Evolutionary conservation across 2,888 invertebrate species (phyloP).

Genomic region (Cephonodes hylas): DNA sequence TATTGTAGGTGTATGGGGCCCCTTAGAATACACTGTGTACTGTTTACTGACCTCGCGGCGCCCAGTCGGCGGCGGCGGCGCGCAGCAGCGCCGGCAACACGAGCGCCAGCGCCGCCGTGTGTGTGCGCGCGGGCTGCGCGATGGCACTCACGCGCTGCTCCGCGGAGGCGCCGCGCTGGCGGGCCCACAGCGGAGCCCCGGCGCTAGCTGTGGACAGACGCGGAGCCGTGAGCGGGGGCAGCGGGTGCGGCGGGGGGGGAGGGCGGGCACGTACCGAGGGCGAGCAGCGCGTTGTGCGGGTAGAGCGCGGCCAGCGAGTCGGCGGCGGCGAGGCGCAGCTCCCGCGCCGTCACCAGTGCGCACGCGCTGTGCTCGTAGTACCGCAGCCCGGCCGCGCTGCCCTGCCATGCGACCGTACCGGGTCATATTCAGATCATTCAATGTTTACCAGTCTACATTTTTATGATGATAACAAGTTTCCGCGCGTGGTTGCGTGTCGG

Average conservation of each 20-base stretch:
- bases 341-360: constrained; percentile 31
- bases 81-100: constrained; percentile 40
- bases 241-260: neutral
- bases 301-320: constrained; percentile 25
- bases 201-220: neutral
- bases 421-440: neutral
- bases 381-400: constrained; percentile 27
- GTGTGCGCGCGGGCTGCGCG: constrained; percentile 17
- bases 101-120: constrained; percentile 28
- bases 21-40: too few species aligned
- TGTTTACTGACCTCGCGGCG: constrained; percentile 13
- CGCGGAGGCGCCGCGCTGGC: constrained; percentile 23
- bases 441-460: too few species aligned
- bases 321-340: constrained; percentile 19
- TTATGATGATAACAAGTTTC: too few species aligned
- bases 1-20: too few species aligned
- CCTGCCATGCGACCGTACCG: neutral
- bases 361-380: constrained; percentile 51
- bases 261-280: constrained; percentile 25
- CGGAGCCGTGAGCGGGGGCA: neutral
- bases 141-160: constrained; percentile 18
- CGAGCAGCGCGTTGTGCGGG: constrained; percentile 42
- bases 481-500: neutral
- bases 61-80: constrained; percentile 26
- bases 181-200: constrained; percentile 31